phyloP scores from a whole-genome alignment of 2,797 vertebrate species.

The Cyclura pinguis region DNA sequence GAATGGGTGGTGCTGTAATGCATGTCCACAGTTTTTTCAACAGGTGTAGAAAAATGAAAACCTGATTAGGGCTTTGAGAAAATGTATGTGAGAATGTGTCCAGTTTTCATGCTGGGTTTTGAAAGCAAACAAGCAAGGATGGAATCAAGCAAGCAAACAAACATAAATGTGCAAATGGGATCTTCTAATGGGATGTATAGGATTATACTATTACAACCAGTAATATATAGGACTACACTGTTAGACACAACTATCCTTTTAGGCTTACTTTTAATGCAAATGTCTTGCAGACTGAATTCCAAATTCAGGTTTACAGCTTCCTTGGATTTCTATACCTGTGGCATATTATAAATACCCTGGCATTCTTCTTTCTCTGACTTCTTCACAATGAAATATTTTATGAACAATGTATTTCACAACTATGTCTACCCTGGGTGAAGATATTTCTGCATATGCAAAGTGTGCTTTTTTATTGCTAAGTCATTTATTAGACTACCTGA shows the following conservation, averaged over 20 bases:
- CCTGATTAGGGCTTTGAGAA: no score
- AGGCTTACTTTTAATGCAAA: not conserved
- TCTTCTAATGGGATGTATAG: not conserved
- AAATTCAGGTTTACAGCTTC: not conserved
- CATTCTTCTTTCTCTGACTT: not conserved
- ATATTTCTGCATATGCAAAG: conserved; percentile 54
- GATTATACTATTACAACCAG: not conserved
- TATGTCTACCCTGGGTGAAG: conserved; percentile 39
- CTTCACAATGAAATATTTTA: not conserved
- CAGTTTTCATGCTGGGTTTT: no score
- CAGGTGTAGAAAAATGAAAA: no score
- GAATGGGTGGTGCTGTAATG: no score
- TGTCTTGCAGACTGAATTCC: not conserved
- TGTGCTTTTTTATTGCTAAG: conserved; percentile 56
- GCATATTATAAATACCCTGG: not conserved
- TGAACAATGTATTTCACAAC: not conserved
- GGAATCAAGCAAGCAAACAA: no score
- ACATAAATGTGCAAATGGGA: no score
- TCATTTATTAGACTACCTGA: conserved; percentile 71
- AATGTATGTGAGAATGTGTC: no score
- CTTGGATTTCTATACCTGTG: not conserved
- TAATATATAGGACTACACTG: not conserved
- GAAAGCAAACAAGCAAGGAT: no score
- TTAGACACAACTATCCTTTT: not conserved
- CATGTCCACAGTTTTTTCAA: no score